These are phyloP conservation scores for Orycteropus afer DNA, from an alignment of 2,113 vertebrate species.

Conservation along the genomic window DNA sequence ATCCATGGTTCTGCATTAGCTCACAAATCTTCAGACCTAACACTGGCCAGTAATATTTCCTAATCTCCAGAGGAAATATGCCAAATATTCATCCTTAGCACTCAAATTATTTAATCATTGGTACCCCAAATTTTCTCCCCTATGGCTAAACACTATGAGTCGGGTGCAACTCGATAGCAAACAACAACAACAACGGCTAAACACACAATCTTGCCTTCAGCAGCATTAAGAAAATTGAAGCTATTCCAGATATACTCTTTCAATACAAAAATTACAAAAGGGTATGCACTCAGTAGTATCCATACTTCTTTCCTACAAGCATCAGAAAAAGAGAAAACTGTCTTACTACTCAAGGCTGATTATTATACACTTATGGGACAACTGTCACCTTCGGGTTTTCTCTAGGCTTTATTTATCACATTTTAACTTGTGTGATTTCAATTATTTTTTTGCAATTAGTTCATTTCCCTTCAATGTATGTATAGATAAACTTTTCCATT, in stretches of 20 bases:
- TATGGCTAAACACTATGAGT: neutral
- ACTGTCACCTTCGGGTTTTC: neutral
- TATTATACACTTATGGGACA: neutral
- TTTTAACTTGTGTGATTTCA: neutral
- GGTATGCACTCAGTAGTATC: neutral
- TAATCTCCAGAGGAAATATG: neutral
- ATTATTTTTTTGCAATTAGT: neutral
- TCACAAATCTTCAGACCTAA: neutral
- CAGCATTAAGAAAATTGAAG: neutral
- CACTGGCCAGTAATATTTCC: neutral
- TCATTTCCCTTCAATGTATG: neutral
- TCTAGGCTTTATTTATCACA: neutral
- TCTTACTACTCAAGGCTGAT: neutral
- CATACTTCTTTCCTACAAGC: neutral
- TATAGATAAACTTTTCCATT: neutral
- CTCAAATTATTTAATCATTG: neutral
- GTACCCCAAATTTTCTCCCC: neutral
- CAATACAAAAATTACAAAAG: neutral
- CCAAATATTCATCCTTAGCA: neutral
- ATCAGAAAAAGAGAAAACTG: neutral
- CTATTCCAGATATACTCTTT: neutral
- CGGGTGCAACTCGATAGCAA: too few species aligned
- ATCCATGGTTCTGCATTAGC: neutral
- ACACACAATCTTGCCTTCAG: neutral
- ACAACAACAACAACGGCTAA: too few species aligned